Evolutionary conservation across 1,140 invertebrate species (phyloP).

Genomic region (Macrobrachium nipponense): DNA sequence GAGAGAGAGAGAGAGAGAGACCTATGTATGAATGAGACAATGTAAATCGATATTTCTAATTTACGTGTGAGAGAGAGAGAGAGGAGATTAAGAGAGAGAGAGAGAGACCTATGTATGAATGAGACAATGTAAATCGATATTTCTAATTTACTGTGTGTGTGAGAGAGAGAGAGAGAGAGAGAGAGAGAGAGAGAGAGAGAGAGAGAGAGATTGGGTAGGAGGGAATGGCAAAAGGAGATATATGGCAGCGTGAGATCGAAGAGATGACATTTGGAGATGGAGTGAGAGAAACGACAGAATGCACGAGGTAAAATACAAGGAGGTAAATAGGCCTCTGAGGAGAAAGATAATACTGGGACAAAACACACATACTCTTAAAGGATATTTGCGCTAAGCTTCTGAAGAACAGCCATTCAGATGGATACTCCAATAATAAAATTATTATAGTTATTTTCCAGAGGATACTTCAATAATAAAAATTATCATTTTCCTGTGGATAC

Average conservation of each 20-base stretch:
- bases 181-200: no score
- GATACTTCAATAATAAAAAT: no score
- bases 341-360: no score
- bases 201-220: background rate
- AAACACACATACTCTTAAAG: no score
- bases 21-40: background rate
- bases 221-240: background rate
- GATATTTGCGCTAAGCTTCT: no score
- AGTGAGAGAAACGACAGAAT: background rate
- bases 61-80: conserved; percentile 18
- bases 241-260: background rate
- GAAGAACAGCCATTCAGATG: no score
- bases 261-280: background rate
- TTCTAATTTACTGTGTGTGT: background rate
- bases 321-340: no score
- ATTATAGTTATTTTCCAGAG: no score
- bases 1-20: conserved; percentile 22
- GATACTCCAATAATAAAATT: no score
- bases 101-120: no score
- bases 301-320: background rate
- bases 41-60: background rate
- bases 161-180: background rate
- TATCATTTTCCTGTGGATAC: no score
- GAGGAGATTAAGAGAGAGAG: background rate
- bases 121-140: background rate